Evolutionary conservation across 2,888 invertebrate genomes (phyloP), one percentile per base, ranked within the genome.

Genomic region (Embidobia sp.): DNA sequence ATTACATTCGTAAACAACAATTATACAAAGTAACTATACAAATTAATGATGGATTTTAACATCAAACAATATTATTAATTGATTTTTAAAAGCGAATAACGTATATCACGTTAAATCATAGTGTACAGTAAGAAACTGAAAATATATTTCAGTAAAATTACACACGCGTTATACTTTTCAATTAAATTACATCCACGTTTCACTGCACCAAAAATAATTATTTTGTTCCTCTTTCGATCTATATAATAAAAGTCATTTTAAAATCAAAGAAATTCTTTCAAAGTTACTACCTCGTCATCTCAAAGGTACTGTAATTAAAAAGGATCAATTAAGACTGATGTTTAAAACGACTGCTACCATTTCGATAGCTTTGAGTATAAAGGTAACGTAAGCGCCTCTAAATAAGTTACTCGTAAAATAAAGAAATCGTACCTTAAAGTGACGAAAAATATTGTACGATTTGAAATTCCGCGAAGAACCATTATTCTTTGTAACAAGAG

Each of bases 401-500:
- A 29, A 67, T 33, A 48, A 59, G 42, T 42, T 26, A 33, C 33
- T 31, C 40, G 31, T 49, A 11, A 49, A 46, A 18, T 48, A 40
- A 57, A 51, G 26, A 51, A 44, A 51, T 51, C 44, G 59, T 51
- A 44, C 48, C 40, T 16, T 53, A 37, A 61, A 59, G 35, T 40
- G 27, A 61, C 53, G 35, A 53, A 66, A 74, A 67, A 74, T 35
- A 49, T 35, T 64, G 73, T 61, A 61, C 40, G 67, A 67, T 75
- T 61, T 75, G 40, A 67, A 75, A 67, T 75, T 67, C 48, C 61
- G 46, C 61, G 61, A 59, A 26, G 27, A 29, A 18, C 42, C 67
- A 75, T 75, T 75, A 75, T 67, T 75, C 67, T 75, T 67, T 61
- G 67, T 75, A 67, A 75, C 74, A 75, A 67, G 74, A 75, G 59